A percentile compares a stretch with the other conserved stretches of the same genome.
Evolutionary conservation across 2,888 invertebrate genomes (phyloP).

Genomic region (Malachius bipustulatus): DNA sequence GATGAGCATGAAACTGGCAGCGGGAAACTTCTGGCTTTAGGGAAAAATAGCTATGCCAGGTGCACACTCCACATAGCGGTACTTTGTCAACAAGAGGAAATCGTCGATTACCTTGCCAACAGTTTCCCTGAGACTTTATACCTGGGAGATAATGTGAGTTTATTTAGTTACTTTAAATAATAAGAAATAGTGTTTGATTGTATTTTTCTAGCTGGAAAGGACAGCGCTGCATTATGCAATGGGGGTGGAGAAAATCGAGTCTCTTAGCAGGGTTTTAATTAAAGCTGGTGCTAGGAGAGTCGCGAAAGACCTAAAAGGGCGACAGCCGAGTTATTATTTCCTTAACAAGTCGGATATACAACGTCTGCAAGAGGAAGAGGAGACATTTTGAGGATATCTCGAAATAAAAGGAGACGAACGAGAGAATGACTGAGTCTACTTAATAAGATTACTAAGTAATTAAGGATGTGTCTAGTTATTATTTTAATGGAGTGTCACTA

Average conservation of each 20-base stretch:
- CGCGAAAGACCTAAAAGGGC: slow-evolving; percentile 74
- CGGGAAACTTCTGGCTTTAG: slow-evolving; percentile 43
- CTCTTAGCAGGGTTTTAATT: slow-evolving; percentile 66
- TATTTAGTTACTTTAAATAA: slow-evolving; percentile 3
- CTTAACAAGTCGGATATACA: slow-evolving; percentile 85
- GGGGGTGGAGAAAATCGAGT: slow-evolving; percentile 77
- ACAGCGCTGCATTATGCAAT: slow-evolving; percentile 84
- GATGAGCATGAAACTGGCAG: slow-evolving; percentile 42
- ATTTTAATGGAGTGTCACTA: too few species aligned
- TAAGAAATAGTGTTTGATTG: slow-evolving; percentile 6
- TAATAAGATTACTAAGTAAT: too few species aligned
- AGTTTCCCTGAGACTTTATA: slow-evolving; percentile 60
- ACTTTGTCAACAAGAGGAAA: slow-evolving; percentile 67
- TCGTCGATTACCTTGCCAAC: slow-evolving; percentile 65
- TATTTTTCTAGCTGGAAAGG: slow-evolving; percentile 66
- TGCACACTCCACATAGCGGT: slow-evolving; percentile 80
- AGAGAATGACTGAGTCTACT: too few species aligned
- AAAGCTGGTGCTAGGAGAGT: slow-evolving; percentile 74
- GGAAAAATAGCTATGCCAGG: slow-evolving; percentile 60
- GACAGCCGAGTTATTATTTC: slow-evolving; percentile 84
- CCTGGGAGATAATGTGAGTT: slow-evolving; percentile 73
- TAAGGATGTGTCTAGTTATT: too few species aligned
- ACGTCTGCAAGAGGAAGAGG: slow-evolving; percentile 74
- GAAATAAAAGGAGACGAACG: too few species aligned
- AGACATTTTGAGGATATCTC: slow-evolving; percentile 39